phyloP scores from a whole-genome alignment of 1,140 invertebrate genomes.

The Gonioctena quinquepunctata region DNA sequence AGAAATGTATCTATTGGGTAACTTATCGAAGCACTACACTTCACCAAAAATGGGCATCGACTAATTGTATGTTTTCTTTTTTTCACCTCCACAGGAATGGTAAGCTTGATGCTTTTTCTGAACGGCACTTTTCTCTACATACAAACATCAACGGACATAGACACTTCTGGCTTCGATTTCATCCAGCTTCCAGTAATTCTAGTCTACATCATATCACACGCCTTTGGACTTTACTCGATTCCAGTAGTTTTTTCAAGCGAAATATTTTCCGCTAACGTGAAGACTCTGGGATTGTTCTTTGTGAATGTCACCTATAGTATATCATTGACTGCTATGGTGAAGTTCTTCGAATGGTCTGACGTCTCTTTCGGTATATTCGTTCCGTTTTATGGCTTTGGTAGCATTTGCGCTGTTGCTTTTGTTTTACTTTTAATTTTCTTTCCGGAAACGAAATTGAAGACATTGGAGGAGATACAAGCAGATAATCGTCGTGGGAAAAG shows the following conservation, averaged over 20 bases:
- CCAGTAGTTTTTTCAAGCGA: conserved; percentile 75
- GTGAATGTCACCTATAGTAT: conserved; percentile 70
- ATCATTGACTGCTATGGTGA: conserved; percentile 72
- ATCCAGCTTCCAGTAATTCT: neutral
- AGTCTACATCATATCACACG: conserved; percentile 55
- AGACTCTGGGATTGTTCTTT: conserved; percentile 70
- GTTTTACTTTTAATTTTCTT: conserved; percentile 68
- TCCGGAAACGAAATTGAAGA: conserved; percentile 83
- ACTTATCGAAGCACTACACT: no score
- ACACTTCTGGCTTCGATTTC: neutral
- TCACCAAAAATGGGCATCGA: no score
- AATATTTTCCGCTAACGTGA: conserved; percentile 71
- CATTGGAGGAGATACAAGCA: conserved; percentile 60
- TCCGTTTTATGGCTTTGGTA: conserved; percentile 74
- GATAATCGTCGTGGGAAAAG: neutral
- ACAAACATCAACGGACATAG: neutral
- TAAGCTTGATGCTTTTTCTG: neutral
- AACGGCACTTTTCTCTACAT: neutral
- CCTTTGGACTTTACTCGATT: conserved; percentile 70
- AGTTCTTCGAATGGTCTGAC: conserved; percentile 68
- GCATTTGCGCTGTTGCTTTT: conserved; percentile 64
- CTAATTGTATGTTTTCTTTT: neutral
- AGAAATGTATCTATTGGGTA: no score
- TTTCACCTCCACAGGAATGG: neutral
- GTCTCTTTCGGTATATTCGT: conserved; percentile 65